Evolutionary conservation across 2,888 invertebrate genomes (phyloP).

Genomic region (Apamea monoglypha): DNA sequence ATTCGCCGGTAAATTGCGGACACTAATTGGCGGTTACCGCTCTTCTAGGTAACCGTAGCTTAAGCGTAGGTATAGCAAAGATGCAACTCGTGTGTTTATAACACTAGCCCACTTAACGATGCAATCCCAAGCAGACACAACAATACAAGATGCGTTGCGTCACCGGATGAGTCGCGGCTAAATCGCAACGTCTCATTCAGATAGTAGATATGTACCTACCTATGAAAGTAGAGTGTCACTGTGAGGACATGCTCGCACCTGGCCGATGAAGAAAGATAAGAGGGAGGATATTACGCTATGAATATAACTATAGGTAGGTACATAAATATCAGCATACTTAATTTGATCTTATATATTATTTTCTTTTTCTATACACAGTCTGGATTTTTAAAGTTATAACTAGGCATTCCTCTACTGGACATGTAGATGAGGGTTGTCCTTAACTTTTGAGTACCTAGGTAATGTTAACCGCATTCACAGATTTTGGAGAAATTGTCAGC

Average conservation of each 20-base stretch:
- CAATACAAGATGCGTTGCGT: slow-evolving; percentile 65
- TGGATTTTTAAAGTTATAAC: background rate
- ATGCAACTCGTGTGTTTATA: slow-evolving; percentile 50
- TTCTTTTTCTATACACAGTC: background rate
- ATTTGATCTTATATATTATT: background rate
- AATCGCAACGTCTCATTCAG: slow-evolving; percentile 50
- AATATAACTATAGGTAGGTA: background rate
- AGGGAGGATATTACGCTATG: slow-evolving; percentile 12
- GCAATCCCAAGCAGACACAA: slow-evolving; percentile 56
- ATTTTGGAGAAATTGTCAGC: background rate
- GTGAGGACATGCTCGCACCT: slow-evolving; percentile 26
- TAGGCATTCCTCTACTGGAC: background rate
- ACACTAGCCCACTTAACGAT: slow-evolving; percentile 16
- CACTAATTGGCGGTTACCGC: background rate
- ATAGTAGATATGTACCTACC: background rate
- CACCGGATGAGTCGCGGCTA: slow-evolving; percentile 71
- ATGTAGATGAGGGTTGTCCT: background rate
- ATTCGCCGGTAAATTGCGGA: background rate
- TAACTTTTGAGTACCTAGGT: background rate
- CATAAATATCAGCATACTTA: background rate
- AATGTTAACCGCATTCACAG: background rate
- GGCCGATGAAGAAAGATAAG: slow-evolving; percentile 17
- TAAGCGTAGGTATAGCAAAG: background rate
- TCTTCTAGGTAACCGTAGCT: background rate
- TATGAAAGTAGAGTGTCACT: background rate